Evolutionary conservation across 1,140 invertebrate genomes (phyloP), one percentile per base, ranked within the genome.

Genomic region (Paraescarpia echinospica): DNA sequence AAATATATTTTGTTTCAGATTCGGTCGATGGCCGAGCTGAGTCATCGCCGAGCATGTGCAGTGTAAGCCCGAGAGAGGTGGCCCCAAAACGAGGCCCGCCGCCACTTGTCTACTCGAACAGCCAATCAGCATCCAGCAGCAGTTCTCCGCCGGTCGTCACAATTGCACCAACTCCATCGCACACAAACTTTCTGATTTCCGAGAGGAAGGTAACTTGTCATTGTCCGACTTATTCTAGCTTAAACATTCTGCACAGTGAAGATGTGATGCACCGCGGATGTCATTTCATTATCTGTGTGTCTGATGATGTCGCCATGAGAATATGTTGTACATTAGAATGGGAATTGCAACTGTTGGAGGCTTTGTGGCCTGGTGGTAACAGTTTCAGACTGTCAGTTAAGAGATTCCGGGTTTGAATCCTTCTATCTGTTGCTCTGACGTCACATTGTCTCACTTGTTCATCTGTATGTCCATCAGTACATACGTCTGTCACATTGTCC

Each of bases 61-160:
- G 93, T 88, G 92, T 93, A 8, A 95, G 95, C 93, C 95, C 95
- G 12, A 94, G 94, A 89, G 94, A 95, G 33, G 93, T 94, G 22
- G 95, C 95, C 8, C 94, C 95, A 18, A 95, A 95, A 92, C 93
- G 95, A 92, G 95, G 94, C 34, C 94, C 95, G 14, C 93, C 93
- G 35, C 95, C 95, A 31, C 94, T 94, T 22, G 92, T 95, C 34
- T 93, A 95, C 35, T 95, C 94, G 92, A 94, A 93, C 34, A 94
- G 93, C 89, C 94, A 94, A 89, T 93, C 94, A 18, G 94, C 94
- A 34, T 93, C 89, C 41, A 91, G 91, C 34, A 92, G 95, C 89
- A 95, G 93, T 91, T 95, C 96, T 34, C 96, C 96, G 27, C 96
- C 96, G 22, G 95, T 96, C 90, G 96, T 96, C 89, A 96, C 96